These are phyloP conservation scores for Glossophaga mutica DNA, from an alignment of 2,797 vertebrate genomes.

Conservation along the genomic window DNA sequence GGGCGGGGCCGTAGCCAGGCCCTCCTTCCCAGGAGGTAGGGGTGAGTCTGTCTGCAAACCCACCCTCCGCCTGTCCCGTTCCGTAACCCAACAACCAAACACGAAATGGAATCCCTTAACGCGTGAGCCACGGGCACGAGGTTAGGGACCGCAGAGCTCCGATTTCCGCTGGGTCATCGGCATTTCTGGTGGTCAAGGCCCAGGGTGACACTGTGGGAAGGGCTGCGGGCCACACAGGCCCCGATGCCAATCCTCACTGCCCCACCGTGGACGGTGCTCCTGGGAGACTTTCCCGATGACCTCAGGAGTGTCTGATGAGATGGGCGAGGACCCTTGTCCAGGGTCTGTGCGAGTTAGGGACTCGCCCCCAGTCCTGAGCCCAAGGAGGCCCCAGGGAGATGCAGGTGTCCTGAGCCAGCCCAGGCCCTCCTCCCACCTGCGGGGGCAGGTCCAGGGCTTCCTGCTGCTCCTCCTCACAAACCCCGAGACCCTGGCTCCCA, in stretches of 20 bases:
- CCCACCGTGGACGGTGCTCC: background rate
- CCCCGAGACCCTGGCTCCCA: background rate
- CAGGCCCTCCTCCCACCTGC: background rate
- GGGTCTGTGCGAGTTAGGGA: fast-evolving
- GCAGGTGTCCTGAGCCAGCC: background rate
- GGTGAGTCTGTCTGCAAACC: background rate
- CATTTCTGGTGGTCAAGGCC: background rate
- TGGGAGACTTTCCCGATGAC: background rate
- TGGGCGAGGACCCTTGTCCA: background rate
- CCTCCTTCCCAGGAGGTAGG: fast-evolving
- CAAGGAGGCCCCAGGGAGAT: too few relatives aligned
- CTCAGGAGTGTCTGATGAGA: background rate
- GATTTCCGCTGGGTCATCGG: background rate
- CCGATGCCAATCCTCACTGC: background rate
- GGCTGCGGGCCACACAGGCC: background rate
- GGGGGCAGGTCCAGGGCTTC: background rate
- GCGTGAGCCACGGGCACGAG: background rate
- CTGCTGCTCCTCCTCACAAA: too few relatives aligned
- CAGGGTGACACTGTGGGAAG: background rate
- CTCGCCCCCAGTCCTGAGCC: background rate
- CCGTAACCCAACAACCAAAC: background rate
- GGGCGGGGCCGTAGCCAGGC: fast-evolving
- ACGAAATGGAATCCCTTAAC: fast-evolving
- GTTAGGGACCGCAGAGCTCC: background rate
- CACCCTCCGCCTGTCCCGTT: background rate